These are phyloP conservation scores for Potorous gilbertii DNA, from an alignment of 2,797 vertebrate species.

Conservation along the genomic window DNA sequence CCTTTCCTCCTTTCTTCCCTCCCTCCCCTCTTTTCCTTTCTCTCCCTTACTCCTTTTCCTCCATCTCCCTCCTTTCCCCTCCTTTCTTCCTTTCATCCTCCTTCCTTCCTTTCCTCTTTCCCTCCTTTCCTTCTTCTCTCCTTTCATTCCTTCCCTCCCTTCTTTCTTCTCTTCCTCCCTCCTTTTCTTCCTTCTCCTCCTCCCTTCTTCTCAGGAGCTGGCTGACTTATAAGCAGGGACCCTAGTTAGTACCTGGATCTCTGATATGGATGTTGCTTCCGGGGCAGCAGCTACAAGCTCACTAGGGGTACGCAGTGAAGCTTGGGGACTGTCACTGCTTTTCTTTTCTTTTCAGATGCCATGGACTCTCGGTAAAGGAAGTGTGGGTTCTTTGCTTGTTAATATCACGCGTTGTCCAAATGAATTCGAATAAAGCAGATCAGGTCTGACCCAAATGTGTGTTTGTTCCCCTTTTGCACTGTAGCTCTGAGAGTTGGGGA, in stretches of 20 bases:
- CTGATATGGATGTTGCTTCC: neutral
- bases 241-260: neutral
- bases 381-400: neutral
- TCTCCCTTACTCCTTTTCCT: fast-evolving
- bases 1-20: too few relatives aligned
- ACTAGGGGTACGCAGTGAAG: neutral
- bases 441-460: neutral
- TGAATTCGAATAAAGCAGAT: neutral
- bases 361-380: neutral
- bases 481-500: neutral
- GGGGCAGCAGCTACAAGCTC: neutral
- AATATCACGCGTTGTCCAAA: neutral
- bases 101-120: too few relatives aligned
- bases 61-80: too few relatives aligned
- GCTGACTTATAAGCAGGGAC: neutral
- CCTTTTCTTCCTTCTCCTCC: neutral
- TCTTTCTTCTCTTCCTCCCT: too few relatives aligned
- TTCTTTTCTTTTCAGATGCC: neutral
- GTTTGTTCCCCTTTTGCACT: neutral
- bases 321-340: neutral
- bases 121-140: neutral
- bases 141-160: too few relatives aligned
- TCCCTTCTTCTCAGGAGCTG: neutral
- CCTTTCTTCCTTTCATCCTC: too few relatives aligned
- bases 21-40: too few relatives aligned